Evolutionary conservation across 1,140 invertebrate species (phyloP).

Genomic region (Mercenaria mercenaria): DNA sequence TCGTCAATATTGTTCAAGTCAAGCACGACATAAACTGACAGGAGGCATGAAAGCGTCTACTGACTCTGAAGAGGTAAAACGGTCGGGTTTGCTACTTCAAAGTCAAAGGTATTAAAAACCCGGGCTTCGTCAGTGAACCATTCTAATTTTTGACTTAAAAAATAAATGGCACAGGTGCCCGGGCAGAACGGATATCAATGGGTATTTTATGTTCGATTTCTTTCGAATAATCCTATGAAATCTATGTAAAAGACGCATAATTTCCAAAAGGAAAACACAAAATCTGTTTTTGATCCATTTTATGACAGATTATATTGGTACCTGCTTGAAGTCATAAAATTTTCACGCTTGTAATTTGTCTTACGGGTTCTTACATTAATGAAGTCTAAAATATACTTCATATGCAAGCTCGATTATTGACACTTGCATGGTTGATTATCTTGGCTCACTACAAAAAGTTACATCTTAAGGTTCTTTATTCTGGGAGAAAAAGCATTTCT

Average conservation of each 20-base stretch:
- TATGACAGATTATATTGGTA: background rate
- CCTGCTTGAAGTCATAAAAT: background rate
- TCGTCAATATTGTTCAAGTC: constrained; percentile 47
- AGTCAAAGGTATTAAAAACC: constrained; percentile 28
- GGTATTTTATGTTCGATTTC: background rate
- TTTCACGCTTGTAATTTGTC: constrained; percentile 1
- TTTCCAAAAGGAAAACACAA: background rate
- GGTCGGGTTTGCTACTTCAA: constrained; percentile 58
- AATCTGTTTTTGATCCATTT: background rate
- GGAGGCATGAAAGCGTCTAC: constrained; percentile 53
- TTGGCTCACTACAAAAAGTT: too few species aligned
- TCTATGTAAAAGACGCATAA: background rate
- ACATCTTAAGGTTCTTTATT: too few species aligned
- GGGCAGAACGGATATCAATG: background rate
- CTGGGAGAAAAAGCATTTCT: too few species aligned
- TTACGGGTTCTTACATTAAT: background rate
- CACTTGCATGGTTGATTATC: too few species aligned
- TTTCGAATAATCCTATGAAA: background rate
- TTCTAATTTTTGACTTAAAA: constrained; percentile 43
- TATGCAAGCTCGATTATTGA: background rate
- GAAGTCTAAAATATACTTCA: background rate
- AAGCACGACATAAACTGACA: constrained; percentile 47
- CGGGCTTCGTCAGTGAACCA: constrained; percentile 24
- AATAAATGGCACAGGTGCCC: constrained; percentile 49
- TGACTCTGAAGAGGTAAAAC: constrained; percentile 29